phyloP scores from a whole-genome alignment of 2,888 invertebrate genomes.

The Parnassius smintheus region DNA sequence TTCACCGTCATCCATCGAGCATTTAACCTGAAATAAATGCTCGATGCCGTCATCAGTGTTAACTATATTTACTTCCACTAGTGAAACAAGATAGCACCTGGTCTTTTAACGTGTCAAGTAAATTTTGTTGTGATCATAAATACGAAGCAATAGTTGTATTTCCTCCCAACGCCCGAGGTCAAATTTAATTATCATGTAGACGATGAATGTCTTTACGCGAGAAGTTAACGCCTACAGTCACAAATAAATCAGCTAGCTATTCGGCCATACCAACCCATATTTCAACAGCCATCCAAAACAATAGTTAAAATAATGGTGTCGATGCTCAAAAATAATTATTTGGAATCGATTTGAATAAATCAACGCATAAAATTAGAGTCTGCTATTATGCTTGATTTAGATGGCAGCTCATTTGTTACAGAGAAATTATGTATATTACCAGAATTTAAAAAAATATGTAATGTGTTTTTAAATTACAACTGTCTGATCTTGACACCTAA shows the following conservation, averaged over 20 bases:
- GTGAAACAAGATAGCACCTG: conserved; percentile 60
- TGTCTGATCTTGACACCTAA: conserved; percentile 19
- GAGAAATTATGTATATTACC: conserved; percentile 54
- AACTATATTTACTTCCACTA: conserved; percentile 58
- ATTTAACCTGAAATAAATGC: too few species aligned
- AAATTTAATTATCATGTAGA: conserved; percentile 78
- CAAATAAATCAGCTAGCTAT: conserved; percentile 59
- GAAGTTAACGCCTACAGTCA: conserved; percentile 62
- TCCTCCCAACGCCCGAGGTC: conserved; percentile 63
- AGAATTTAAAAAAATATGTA: conserved; percentile 35
- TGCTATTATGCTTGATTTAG: conserved; percentile 72
- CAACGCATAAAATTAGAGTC: conserved; percentile 73
- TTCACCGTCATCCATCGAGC: conserved; percentile 36
- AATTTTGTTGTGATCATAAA: conserved; percentile 64
- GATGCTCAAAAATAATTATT: conserved; percentile 73
- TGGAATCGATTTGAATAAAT: conserved; percentile 74
- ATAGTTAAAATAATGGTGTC: conserved; percentile 72
- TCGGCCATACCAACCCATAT: conserved; percentile 48
- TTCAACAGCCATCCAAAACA: conserved; percentile 68
- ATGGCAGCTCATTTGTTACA: conserved; percentile 66
- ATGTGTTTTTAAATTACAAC: conserved; percentile 33
- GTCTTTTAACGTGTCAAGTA: conserved; percentile 62
- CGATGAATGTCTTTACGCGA: conserved; percentile 53
- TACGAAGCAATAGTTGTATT: conserved; percentile 57
- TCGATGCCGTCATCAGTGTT: conserved; percentile 47